These are phyloP conservation scores for Anas bernieri DNA, from an alignment of 2,797 vertebrate genomes.

Conservation along the genomic window DNA sequence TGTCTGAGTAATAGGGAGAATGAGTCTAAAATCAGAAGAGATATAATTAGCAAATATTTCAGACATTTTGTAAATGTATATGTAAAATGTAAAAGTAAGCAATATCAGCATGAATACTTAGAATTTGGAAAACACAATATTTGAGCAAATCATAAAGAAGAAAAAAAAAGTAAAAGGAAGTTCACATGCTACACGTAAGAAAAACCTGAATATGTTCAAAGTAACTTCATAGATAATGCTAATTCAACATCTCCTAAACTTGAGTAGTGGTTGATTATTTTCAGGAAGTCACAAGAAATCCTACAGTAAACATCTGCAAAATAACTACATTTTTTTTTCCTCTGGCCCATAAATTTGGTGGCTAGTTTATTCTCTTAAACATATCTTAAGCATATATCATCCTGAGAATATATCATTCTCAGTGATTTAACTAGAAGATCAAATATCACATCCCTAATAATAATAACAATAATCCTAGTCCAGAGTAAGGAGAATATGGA, in stretches of 20 bases:
- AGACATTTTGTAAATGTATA: background rate
- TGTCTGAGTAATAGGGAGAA: background rate
- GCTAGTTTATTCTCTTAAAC: background rate
- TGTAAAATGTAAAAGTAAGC: background rate
- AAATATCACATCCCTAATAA: background rate
- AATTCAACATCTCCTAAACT: background rate
- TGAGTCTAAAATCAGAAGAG: background rate
- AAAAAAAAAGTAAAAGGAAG: background rate
- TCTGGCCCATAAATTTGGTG: background rate
- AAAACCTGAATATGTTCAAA: background rate
- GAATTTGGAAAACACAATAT: background rate
- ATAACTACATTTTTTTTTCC: background rate
- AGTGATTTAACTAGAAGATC: background rate
- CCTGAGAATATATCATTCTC: background rate
- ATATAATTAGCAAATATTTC: background rate
- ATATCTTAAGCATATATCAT: background rate
- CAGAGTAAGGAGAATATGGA: background rate
- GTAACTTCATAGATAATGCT: background rate
- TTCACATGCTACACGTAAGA: background rate
- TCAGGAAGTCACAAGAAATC: background rate
- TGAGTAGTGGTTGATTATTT: rapidly evolving
- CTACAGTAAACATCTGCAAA: background rate
- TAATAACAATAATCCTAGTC: background rate
- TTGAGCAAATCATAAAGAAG: background rate
- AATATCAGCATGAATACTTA: background rate